phyloP scores from a whole-genome alignment of 2,113 vertebrate species.

The Gymnocephalus cernua region DNA sequence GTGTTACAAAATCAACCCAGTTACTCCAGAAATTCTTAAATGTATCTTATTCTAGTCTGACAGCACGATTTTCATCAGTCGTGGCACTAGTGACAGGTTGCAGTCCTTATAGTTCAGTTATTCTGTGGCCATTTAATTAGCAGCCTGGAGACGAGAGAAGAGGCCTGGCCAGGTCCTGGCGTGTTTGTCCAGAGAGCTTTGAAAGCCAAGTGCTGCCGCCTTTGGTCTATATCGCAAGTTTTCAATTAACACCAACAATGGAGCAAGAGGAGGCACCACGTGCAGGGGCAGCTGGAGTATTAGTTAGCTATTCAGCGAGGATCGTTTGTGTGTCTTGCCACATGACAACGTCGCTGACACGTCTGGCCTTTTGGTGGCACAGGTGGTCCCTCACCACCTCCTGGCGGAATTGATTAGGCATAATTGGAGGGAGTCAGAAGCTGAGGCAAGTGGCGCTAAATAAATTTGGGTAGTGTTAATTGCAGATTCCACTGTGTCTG shows the following conservation, averaged over 20 bases:
- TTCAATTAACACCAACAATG: constrained; percentile 60
- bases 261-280: constrained; percentile 14
- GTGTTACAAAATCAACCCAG: too few relatives aligned
- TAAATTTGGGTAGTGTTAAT: constrained; percentile 91
- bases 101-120: background rate
- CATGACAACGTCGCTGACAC: constrained; percentile 60
- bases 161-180: background rate
- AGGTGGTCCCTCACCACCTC: constrained; percentile 70
- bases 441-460: constrained; percentile 88
- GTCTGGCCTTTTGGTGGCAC: constrained; percentile 74
- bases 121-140: constrained; percentile 9
- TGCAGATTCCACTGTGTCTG: constrained; percentile 86
- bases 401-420: constrained; percentile 87
- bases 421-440: constrained; percentile 90
- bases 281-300: constrained; percentile 32
- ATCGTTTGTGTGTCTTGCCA: constrained; percentile 42
- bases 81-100: background rate
- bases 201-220: constrained; percentile 23
- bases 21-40: too few relatives aligned
- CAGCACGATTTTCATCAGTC: background rate
- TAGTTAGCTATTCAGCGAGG: constrained; percentile 53
- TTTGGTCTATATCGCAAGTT: constrained; percentile 21
- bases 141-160: background rate
- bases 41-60: too few relatives aligned
- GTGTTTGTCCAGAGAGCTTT: constrained; percentile 28